Percentiles rank a stretch among this genome's conserved stretches.
Conservation (phyloP, 2,113 vertebrate species). For the Triplophysa dalaica region DNA sequence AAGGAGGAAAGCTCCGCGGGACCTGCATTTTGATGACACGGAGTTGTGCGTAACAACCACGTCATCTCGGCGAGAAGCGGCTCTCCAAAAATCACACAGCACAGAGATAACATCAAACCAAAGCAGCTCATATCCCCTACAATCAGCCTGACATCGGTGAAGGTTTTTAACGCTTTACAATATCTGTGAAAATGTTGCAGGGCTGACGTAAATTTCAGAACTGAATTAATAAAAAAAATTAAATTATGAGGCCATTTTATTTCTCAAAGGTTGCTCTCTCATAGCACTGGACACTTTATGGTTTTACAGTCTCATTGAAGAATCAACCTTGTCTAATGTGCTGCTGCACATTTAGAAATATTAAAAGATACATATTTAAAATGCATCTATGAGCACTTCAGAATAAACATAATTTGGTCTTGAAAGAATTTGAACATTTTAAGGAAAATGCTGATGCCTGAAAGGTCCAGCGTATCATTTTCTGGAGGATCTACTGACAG, state of each 20-base stretch:
- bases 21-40: slow-evolving; percentile 20
- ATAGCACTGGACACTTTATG: background rate
- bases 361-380: too few species aligned
- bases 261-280: background rate
- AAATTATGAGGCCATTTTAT: too few species aligned
- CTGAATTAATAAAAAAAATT: background rate
- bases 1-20: slow-evolving; percentile 16
- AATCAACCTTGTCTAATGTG: too few species aligned
- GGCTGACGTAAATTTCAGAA: background rate
- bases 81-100: slow-evolving; percentile 34
- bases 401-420: too few species aligned
- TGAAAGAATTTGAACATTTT: too few species aligned
- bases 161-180: background rate
- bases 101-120: slow-evolving; percentile 12
- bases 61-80: background rate
- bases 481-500: too few species aligned
- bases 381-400: too few species aligned
- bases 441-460: too few species aligned
- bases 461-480: too few species aligned
- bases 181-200: background rate
- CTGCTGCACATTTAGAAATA: too few species aligned
- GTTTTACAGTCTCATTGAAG: too few species aligned
- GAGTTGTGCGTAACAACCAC: slow-evolving; percentile 29
- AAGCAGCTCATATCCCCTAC: slow-evolving; percentile 13
- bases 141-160: slow-evolving; percentile 13